Evolutionary conservation across 2,113 vertebrate genomes (phyloP).

Genomic region (Myocastor coypus): DNA sequence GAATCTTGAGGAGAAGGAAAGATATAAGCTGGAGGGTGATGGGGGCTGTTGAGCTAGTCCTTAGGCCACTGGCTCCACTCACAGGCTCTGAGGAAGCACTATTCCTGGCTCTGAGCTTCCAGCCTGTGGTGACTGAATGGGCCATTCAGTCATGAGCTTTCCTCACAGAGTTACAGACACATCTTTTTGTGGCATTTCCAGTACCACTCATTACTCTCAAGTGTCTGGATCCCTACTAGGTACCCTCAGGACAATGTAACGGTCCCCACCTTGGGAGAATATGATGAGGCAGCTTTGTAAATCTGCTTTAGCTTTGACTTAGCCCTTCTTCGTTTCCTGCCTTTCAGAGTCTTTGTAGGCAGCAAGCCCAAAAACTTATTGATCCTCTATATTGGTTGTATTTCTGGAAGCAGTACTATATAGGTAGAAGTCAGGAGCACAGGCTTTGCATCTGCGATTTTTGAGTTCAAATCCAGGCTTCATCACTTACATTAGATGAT

Average conservation of each 20-base stretch:
- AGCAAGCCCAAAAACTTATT: too few species aligned
- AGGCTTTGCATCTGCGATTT: neutral
- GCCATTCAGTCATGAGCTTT: too few species aligned
- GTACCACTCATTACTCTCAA: neutral
- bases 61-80: neutral
- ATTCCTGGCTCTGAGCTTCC: neutral
- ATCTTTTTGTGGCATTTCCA: neutral
- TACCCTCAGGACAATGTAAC: neutral
- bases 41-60: neutral
- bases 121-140: neutral
- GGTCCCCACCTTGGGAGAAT: neutral
- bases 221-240: neutral
- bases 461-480: neutral
- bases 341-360: neutral
- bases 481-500: neutral
- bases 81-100: neutral
- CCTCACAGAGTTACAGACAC: neutral
- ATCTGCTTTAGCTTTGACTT: neutral
- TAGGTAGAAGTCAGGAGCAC: neutral
- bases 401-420: neutral
- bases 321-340: neutral
- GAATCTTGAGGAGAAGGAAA: neutral
- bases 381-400: too few species aligned
- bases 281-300: neutral
- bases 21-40: neutral